Percentiles rank a stretch among this genome's conserved stretches.
Evolutionary conservation across 1,140 invertebrate genomes (phyloP).

Genomic region (Ostrea denselamellosa): DNA sequence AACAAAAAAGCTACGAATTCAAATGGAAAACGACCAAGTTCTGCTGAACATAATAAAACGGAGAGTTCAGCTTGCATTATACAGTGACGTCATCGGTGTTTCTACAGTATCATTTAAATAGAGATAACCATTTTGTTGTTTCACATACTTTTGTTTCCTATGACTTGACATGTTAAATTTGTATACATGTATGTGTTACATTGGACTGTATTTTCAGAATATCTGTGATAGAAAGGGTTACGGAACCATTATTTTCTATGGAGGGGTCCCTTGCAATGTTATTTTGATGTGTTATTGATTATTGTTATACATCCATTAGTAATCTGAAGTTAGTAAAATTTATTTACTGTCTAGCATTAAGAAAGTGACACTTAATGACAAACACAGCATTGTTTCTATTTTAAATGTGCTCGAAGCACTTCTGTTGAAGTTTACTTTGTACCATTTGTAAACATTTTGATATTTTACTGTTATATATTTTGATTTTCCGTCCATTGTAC

Average conservation of each 20-base stretch:
- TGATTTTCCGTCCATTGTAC: background rate
- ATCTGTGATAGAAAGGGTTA: conserved; percentile 23
- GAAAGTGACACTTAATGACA: background rate
- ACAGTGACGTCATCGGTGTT: background rate
- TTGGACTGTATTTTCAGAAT: background rate
- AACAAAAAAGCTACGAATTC: background rate
- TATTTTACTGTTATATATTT: background rate
- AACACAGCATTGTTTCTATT: background rate
- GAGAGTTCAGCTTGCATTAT: background rate
- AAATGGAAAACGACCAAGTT: conserved; percentile 22
- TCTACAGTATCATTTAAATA: background rate
- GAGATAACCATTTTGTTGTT: no score
- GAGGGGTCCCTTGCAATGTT: background rate
- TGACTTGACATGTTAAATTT: no score
- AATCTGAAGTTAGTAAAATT: background rate
- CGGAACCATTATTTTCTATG: background rate
- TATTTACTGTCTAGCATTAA: background rate
- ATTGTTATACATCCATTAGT: no score
- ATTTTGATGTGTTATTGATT: background rate
- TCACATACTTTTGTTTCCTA: no score
- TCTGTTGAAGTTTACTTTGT: background rate
- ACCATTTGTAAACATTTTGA: background rate
- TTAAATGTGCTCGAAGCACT: background rate
- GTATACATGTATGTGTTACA: no score
- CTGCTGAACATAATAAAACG: conserved; percentile 4